phyloP scores from a whole-genome alignment of 2,797 vertebrate genomes.

The Xenopus petersii region DNA sequence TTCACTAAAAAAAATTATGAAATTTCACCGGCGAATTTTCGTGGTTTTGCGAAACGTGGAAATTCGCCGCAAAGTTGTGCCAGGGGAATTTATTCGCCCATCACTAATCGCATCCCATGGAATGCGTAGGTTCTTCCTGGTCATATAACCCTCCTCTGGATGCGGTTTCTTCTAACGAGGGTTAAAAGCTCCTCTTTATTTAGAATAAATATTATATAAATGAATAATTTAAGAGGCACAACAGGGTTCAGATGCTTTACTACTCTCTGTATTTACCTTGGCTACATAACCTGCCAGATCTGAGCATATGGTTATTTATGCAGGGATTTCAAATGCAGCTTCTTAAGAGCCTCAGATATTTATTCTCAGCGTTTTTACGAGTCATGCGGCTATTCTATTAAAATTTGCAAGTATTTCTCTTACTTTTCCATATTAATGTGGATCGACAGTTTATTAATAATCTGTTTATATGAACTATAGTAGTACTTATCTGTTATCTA shows the following conservation, averaged over 20 bases:
- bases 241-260: constrained; percentile 44
- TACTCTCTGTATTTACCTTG: constrained; percentile 39
- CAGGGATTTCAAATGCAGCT: constrained; percentile 44
- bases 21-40: no score
- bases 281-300: constrained; percentile 45
- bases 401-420: constrained; percentile 45
- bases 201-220: constrained; percentile 48
- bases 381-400: constrained; percentile 46
- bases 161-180: constrained; percentile 34
- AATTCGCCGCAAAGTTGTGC: no score
- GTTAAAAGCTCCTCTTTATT: constrained; percentile 42
- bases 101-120: no score
- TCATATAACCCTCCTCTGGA: no score
- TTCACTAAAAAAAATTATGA: no score
- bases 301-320: constrained; percentile 47
- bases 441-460: constrained; percentile 2
- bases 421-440: constrained; percentile 44
- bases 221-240: constrained; percentile 48
- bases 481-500: no score
- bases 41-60: no score
- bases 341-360: constrained; percentile 46
- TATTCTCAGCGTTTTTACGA: constrained; percentile 44
- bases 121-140: no score
- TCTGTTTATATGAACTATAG: no score
- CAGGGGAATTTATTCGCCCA: no score